These are phyloP conservation scores for Endomychus coccineus DNA, from an alignment of 2,888 invertebrate species.

Conservation along the genomic window DNA sequence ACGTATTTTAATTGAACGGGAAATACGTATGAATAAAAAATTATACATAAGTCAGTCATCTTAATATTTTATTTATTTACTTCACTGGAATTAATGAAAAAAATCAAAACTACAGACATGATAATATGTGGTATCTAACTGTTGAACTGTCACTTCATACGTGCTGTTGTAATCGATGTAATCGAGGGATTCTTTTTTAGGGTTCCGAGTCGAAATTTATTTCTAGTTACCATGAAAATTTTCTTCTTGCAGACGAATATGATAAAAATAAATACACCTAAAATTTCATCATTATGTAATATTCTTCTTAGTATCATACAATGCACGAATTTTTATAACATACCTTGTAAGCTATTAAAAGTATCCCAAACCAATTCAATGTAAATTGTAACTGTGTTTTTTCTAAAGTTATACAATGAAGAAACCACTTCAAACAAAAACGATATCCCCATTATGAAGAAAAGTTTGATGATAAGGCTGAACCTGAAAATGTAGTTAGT, in stretches of 20 bases:
- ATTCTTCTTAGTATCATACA: not conserved
- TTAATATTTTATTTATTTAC: too few relatives aligned
- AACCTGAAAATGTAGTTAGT: too few relatives aligned
- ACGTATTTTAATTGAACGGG: too few relatives aligned
- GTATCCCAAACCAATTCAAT: conserved; percentile 48
- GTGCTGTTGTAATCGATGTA: too few relatives aligned
- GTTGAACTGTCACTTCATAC: too few relatives aligned
- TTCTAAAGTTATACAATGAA: conserved; percentile 47
- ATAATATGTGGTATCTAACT: too few relatives aligned
- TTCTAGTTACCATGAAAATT: not conserved
- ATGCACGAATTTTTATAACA: not conserved
- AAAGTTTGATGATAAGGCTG: conserved; percentile 61
- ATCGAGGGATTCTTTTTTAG: too few relatives aligned
- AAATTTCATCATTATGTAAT: conserved; percentile 1
- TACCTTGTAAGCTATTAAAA: conserved; percentile 60
- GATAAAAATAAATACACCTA: conserved; percentile 11
- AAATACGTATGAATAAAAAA: too few relatives aligned
- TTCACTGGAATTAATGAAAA: too few relatives aligned
- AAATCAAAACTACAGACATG: too few relatives aligned
- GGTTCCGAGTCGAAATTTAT: too few relatives aligned
- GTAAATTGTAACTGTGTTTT: conserved; percentile 43
- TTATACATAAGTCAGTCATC: too few relatives aligned
- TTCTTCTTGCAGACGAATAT: conserved; percentile 10
- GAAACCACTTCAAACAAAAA: conserved; percentile 62
- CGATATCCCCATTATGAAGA: conserved; percentile 69